Base-by-base conservation (phyloP, 2,113 vertebrate species). In the Columbina picui region DNA sequence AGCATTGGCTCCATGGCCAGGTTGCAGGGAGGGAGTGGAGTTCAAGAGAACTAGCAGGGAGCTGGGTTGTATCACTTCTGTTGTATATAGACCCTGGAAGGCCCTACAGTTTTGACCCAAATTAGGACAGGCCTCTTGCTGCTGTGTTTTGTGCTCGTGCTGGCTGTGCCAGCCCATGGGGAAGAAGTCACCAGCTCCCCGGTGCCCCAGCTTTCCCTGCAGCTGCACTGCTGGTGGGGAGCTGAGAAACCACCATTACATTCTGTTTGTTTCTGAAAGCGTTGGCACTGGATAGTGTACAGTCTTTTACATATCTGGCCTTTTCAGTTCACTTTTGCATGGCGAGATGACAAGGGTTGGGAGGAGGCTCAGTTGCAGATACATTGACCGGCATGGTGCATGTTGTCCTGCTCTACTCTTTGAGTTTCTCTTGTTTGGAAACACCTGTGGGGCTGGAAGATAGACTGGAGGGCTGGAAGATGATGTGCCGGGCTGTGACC, bases 251-350 rank as follows among this genome's bases (percentile, higher is more conserved):
- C 23, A 59, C 30, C 11, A 1, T n/a, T 7, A 10, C 5, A 4
- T 77, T 84, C 2, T 3, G 30, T 30, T 83, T 39, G 9, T 41
- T 87, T 60, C n/a, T 36, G 36, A 64, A 80, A 41, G 21, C 0
- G 0, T 1, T 76, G 23, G 7, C 27, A 30, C 41, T 27, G 38
- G 32, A 26, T 20, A 12, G 4, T 5, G 21, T 56, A 5, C 0
- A 0, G 11, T 34, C 19, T 74, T 32, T 16, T 70, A 18, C 15
- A 1, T 36, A 34, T 6, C 9, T 64, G 41, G 25, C 12, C 14
- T 57, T 73, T 47, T 56, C 49, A 65, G 34, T 29, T 88, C 26
- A 9, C 34, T 69, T 43, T 32, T 61, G 38, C 22, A 2, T 67
- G 63, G 10, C 61, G 57, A 68, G 57, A 11, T 91, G 68, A 13